Evolutionary conservation across 2,888 invertebrate species (phyloP), one percentile per base, ranked within the genome.

Genomic region (Bellardia bayeri): DNA sequence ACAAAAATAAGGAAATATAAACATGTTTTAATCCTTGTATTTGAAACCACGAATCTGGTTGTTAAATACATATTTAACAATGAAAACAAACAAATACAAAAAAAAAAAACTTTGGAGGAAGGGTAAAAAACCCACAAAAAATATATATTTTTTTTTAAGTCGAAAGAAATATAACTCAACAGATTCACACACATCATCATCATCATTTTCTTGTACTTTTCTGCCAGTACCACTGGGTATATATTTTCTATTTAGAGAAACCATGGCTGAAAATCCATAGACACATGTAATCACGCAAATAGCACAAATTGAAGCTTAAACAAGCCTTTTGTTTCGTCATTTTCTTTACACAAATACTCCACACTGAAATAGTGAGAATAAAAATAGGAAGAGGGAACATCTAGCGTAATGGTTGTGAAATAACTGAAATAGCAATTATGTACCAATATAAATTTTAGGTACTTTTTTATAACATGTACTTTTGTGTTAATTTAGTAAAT

Each of bases 231-330:
- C 51, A 79, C 33, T 79, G 84, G 87, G 82, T 79, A 33, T 79
- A 63, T 54, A 54, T 63, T 79, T 56, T 37, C 56, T 79, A 49
- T 71, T 72, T 74, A 16, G 63, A 84, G 58, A 68, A 78, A 79
- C 56, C 64, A 78, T 64, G 30, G 64, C 42, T 82, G 69, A 45
- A 82, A 80, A 82, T 58, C 79, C 82, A 87, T 54, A 85, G 82
- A 82, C 82, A 87, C 85, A 88, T 78, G 84, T 86, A 88, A 80
- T 88, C 82, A 87, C 74, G 89, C 84, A 89, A 82, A 86, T 86
- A 83, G 66, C 81, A 81, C 82, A 88, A 88, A 88, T 86, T 88
- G 85, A 86, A 89, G 87, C 82, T 75, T 85, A 80, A 85, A 80
- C 82, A 86, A 84, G 82, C 80, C 86, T 85, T 88, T 89, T 86